Base-by-base conservation (phyloP, 2,888 invertebrate species). In the Panopea generosa region DNA sequence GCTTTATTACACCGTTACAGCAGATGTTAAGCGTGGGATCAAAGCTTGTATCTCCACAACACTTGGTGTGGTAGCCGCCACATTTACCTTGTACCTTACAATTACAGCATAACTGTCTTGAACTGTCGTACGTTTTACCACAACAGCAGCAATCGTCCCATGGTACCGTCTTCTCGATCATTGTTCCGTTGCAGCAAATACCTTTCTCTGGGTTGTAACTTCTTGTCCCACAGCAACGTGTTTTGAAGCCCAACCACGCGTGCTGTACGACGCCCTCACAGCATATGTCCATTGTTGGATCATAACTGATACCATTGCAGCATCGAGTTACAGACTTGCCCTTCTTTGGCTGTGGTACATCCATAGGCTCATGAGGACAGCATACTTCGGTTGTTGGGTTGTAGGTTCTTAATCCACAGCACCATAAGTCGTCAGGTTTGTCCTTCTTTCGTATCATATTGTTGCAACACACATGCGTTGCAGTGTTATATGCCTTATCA, bases 141-240 rank as follows among this genome's bases (percentile, higher is more conserved):
- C 72, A 72, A 47, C 77, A 77, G 43, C 72, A 77, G 29, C 77
- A 77, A 55, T 77, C 77, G 38, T 77, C 77, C 68, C 68, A 73
- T 26, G 72, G 72, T 4, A 77, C 38, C 27, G 59, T 77, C 47
- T 77, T 77, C 55, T 68, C 69, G 18, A 77, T 56, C 53, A 77
- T 59, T 9, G 55, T 63, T 16, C 72, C 69, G 38, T 77, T 73
- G 40, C 69, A 73, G 53, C 77, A 77, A n/a, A 73, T 14, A 18
- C 77, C 72, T 40, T 63, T 63, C 55, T 77, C 77, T 45, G 77
- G 77, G 50, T 77, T 77, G 57, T 77, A 77, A 40, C 77, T 77
- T 56, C 72, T 53, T 43, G 56, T 38, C 22, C 69, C 72, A 40
- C 77, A 77, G 18, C 77, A 77, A 2, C 59, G 40, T 40, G 77